Base-by-base conservation (phyloP, 2,888 invertebrate genomes). In the Phorcus lineatus region DNA sequence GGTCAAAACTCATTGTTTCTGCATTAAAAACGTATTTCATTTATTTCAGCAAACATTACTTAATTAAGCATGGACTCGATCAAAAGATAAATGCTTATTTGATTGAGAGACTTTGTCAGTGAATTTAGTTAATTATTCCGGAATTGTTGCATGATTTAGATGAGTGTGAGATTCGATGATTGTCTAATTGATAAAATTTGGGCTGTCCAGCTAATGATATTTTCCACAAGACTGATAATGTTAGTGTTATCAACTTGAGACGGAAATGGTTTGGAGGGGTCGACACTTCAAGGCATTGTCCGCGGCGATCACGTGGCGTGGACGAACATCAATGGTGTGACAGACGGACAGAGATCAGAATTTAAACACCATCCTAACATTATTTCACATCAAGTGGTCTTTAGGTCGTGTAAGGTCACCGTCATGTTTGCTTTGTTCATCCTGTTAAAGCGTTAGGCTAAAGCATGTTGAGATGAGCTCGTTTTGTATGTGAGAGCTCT, bases 221-320 rank as follows among this genome's bases (percentile, higher is more conserved):
- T 55, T 76, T 76, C 76, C 76, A 76, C 54, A 76, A 76, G 76
- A 76, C 76, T 55, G 55, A 52, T 24, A 55, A 55, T 55, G 76
- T 76, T 76, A 54, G 76, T 76, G 76, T 70, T 70, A 70, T 70
- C 70, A 70, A 70, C 40, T 28, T 31, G 40, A 70, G 31, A 36
- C 70, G 70, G 70, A 70, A 70, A 70, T 70, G 40, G 70, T 40
- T 70, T 36, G 31, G 40, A 70, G 70, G 36, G 70, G 70, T 70
- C 19, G 31, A 36, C 70, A 70, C 70, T 70, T 36, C 70, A 70
- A 36, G 70, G 62, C 62, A 62, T 62, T 62, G 62, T 62, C 62
- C 62, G 24, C 24, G 11, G 28, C 13, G 62, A 24, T 62, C 70
- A 40, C 19, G 70, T 70, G 70, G 36, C 70, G 22, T 40, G 40